phyloP scores from a whole-genome alignment of 2,113 vertebrate species.

The Dicentrarchus labrax region DNA sequence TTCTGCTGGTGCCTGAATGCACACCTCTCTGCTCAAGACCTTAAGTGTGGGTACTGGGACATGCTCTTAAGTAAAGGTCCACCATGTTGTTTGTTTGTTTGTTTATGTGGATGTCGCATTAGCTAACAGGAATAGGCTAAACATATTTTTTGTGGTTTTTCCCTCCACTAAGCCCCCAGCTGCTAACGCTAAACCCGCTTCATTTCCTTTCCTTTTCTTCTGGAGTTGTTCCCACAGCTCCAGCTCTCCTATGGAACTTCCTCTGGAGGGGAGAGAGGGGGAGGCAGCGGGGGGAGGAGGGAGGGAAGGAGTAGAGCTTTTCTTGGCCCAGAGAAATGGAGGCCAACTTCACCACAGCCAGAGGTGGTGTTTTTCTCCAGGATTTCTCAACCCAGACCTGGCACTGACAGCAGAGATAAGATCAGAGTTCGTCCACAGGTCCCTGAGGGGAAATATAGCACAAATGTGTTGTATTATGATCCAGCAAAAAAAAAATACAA shows the following conservation, averaged over 20 bases:
- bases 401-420: neutral
- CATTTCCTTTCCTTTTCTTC: slow-evolving; percentile 26
- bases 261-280: neutral
- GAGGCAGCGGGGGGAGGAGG: neutral
- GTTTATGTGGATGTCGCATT: no score
- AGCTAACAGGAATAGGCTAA: no score
- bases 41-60: no score
- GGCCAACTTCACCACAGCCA: slow-evolving; percentile 15
- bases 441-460: neutral
- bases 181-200: slow-evolving; percentile 30
- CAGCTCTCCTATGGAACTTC: slow-evolving; percentile 31
- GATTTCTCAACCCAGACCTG: slow-evolving; percentile 18
- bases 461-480: neutral
- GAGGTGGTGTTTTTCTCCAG: slow-evolving; percentile 4
- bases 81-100: no score
- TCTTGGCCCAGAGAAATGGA: slow-evolving; percentile 36
- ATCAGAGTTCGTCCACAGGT: neutral
- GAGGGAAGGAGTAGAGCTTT: slow-evolving; percentile 44
- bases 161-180: neutral
- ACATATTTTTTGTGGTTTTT: no score
- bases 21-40: no score
- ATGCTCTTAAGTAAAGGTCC: no score
- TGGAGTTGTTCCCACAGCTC: slow-evolving; percentile 43
- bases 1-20: no score
- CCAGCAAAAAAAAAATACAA: neutral